Percentiles rank a stretch among this genome's conserved stretches.
Conservation (phyloP, 92 coral and sea anemone genomes). For the Isaurus tuberculatus region DNA sequence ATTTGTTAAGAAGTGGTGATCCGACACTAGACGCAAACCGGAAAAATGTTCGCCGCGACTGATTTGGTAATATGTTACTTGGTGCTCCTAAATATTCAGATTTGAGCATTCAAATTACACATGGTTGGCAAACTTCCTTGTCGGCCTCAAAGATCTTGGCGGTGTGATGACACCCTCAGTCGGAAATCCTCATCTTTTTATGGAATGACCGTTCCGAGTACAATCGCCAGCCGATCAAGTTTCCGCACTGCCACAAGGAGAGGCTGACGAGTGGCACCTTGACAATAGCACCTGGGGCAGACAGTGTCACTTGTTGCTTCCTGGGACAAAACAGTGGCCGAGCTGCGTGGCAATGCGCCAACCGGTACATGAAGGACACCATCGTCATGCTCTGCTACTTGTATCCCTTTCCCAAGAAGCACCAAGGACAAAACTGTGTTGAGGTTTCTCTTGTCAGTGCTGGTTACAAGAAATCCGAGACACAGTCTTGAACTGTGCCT, state of each 20-base stretch:
- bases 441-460: neutral
- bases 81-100: slow-evolving; percentile 27
- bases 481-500: neutral
- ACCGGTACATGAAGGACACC: neutral
- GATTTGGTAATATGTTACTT: slow-evolving; percentile 32
- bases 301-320: slow-evolving; percentile 7
- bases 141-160: neutral
- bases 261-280: neutral
- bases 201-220: too few relatives aligned
- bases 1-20: slow-evolving; percentile 5
- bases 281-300: neutral
- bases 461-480: neutral
- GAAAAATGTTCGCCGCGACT: slow-evolving; percentile 11
- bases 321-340: slow-evolving; percentile 10
- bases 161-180: neutral
- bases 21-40: slow-evolving; percentile 7
- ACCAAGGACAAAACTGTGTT: neutral
- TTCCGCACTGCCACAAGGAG: neutral
- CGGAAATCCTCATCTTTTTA: neutral
- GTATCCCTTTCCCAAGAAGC: neutral
- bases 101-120: neutral
- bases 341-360: neutral
- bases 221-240: too few relatives aligned
- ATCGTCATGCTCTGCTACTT: neutral
- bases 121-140: neutral